phyloP scores from a whole-genome alignment of 1,140 invertebrate species.

The Lasioglossum baleicum region DNA sequence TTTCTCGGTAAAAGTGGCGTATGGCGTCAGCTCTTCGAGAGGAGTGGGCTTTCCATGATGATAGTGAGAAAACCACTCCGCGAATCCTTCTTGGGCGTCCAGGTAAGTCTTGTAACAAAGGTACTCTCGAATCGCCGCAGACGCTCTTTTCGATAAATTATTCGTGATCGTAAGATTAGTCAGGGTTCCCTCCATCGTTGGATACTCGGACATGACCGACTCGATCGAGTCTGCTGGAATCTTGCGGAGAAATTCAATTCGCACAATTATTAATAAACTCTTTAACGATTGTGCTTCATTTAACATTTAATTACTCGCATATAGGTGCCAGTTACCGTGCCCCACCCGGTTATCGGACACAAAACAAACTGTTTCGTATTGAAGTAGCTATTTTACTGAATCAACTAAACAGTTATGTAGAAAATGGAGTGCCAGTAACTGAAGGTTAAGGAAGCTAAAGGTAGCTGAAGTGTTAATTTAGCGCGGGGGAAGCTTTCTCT shows the following conservation, averaged over 20 bases:
- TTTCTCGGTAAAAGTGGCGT: slow-evolving; percentile 91
- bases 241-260: slow-evolving; percentile 54
- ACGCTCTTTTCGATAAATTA: slow-evolving; percentile 76
- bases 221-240: slow-evolving; percentile 84
- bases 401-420: no score
- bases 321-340: no score
- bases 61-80: slow-evolving; percentile 92
- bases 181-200: slow-evolving; percentile 79
- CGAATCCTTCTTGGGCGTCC: slow-evolving; percentile 92
- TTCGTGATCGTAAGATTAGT: slow-evolving; percentile 67
- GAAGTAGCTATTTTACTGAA: no score
- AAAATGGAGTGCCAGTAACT: no score
- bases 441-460: no score
- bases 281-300: no score
- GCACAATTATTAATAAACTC: no score
- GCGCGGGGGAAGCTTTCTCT: background rate
- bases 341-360: no score
- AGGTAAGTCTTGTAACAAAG: slow-evolving; percentile 89
- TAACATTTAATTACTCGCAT: no score
- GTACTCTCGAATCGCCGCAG: slow-evolving; percentile 86
- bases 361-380: no score
- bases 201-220: slow-evolving; percentile 81
- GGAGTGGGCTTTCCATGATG: slow-evolving; percentile 89
- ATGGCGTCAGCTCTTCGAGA: slow-evolving; percentile 80
- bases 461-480: background rate